Evolutionary conservation across 2,797 vertebrate genomes (phyloP), one percentile per base, ranked within the genome.

Genomic region (Eupleurogrammus muticus): DNA sequence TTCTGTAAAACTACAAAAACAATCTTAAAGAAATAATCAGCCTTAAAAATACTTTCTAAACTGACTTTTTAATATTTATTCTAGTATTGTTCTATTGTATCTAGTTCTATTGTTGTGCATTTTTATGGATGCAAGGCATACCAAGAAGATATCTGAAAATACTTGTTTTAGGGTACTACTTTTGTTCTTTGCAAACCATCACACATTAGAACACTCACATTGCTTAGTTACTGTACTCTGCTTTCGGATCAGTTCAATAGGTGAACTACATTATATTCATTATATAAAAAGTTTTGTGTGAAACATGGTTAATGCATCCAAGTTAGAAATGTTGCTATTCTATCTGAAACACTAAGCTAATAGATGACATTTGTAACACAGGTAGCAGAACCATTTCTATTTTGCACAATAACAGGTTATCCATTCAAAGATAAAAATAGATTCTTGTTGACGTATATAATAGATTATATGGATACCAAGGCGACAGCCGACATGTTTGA

Each of bases 401-500:
- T 60, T n/a, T 44, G 40, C 34, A 58, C 51, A 68, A 54, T 67
- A 79, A 73, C 67, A 68, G 46, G 55, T 53, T 36, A 69, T 54
- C 32, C 36, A 68, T 66, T 44, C 44, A 36, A 68, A 60, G 21
- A 56, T 72, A 63, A 57, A 64, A 51, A 79, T 55, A 47, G 24
- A 57, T 66, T 44, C 44, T 5, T 44, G 59, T 56, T 75, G 57
- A 64, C 59, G 20, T 61, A 66, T 61, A 19, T 64, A 66, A 72
- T 65, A 38, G 63, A 84, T 80, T 68, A 63, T 48, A 48, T 73
- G 46, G 73, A 46, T 59, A 51, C 47, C 13, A 35, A 63, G 48
- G 68, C 36, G 75, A 56, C 75, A 44, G 38, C 61, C 78, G 68
- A 69, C 69, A 66, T 51, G 59, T 70, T 50, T 77, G 75, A 55